Base-by-base conservation (phyloP, 2,888 invertebrate genomes). In the Agrotis exclamationis region DNA sequence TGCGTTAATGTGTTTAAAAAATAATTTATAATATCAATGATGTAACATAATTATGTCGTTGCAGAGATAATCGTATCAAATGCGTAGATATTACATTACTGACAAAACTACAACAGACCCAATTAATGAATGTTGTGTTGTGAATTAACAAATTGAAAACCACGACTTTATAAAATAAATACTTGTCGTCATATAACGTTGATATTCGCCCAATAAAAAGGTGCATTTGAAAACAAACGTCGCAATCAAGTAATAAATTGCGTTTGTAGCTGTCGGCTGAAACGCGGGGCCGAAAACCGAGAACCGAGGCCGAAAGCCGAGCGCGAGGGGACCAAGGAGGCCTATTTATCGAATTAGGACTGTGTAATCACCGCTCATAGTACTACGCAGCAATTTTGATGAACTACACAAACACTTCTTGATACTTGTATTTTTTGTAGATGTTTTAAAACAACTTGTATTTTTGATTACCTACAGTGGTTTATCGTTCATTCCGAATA, bases 341-440 rank as follows among this genome's bases (percentile, higher is more conserved):
- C 90, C 92, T 91, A 94, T 92, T 93, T 93, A 93, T 93, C 92
- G 92, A 93, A 93, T 94, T 95, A 94, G 90, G 89, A 88, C 90
- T 90, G 91, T 89, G 93, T 93, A 94, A 95, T 94, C 94, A 94
- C 92, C 91, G 91, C 91, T 90, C 90, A 89, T 86, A 83, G 85
- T 82, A 85, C 85, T 69, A 79, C 85, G 78, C 87, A 88, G 89
- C 88, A 88, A 89, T 87, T 91, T 88, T 86, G 82, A 76, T 74
- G 64, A 62, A 62, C 66, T 76, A 72, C 22, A 44, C 57, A 67
- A 6, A 57, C 6, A 9, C 14, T n/a, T 69, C 66, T 90, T 90
- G 89, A 88, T 88, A 85, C 84, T 89, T 33, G 11, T 11, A n/a
- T 16, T 45, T 28, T 64, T 7, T 47, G 3, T 18, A 13, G 5